phyloP scores from a whole-genome alignment of 2,888 invertebrate genomes.

The Achlya flavicornis region DNA sequence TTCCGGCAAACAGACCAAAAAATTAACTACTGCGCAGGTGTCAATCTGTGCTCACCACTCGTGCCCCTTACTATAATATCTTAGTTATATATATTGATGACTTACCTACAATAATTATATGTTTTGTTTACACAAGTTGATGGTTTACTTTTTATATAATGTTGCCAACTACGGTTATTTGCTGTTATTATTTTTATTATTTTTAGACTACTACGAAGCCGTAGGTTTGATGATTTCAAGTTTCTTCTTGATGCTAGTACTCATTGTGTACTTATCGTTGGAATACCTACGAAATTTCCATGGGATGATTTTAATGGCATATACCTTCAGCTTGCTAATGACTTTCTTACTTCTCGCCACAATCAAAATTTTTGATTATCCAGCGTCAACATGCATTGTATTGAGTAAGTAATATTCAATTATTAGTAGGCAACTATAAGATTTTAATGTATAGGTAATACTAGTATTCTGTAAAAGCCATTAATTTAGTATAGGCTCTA shows the following conservation, averaged over 20 bases:
- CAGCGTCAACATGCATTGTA: background rate
- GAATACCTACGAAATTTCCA: background rate
- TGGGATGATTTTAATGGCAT: background rate
- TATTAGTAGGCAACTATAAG: too few relatives aligned
- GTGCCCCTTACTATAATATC: too few relatives aligned
- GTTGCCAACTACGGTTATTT: background rate
- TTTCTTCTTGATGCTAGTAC: background rate
- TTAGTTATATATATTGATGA: too few relatives aligned
- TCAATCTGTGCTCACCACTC: too few relatives aligned
- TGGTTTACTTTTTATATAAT: too few relatives aligned
- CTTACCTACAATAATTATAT: too few relatives aligned
- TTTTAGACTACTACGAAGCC: background rate
- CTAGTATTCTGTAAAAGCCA: too few relatives aligned
- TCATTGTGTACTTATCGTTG: background rate
- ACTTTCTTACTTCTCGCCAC: background rate
- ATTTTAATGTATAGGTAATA: too few relatives aligned
- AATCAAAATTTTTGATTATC: background rate
- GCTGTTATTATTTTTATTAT: background rate
- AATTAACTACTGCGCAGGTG: too few relatives aligned
- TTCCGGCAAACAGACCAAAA: too few relatives aligned
- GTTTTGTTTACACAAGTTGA: too few relatives aligned
- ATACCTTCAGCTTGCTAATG: background rate
- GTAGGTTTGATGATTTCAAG: background rate
- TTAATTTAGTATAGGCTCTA: too few relatives aligned
- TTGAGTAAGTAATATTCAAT: background rate